phyloP scores from a whole-genome alignment of 2,113 vertebrate species.

The Aramus guarauna region DNA sequence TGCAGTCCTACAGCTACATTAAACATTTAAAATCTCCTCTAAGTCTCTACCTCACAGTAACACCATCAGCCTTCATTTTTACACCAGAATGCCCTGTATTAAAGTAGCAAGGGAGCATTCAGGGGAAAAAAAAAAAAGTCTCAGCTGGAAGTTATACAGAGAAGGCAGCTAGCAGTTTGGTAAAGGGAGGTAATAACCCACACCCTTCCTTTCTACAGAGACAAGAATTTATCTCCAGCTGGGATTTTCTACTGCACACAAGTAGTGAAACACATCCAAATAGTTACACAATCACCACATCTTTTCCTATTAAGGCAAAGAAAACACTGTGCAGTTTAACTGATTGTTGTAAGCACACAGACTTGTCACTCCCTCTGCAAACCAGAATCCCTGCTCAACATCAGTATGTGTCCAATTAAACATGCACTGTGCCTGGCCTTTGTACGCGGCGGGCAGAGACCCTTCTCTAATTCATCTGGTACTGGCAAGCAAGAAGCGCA shows the following conservation, averaged over 20 bases:
- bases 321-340: slow-evolving; percentile 48
- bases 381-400: slow-evolving; percentile 13
- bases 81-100: background rate
- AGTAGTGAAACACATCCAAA: slow-evolving; percentile 46
- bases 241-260: slow-evolving; percentile 20
- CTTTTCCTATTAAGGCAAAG: slow-evolving; percentile 67
- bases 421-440: background rate
- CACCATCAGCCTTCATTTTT: background rate
- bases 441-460: background rate
- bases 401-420: slow-evolving; percentile 17
- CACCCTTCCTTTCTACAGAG: slow-evolving; percentile 51
- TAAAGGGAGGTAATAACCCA: slow-evolving; percentile 33
- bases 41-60: background rate
- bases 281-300: slow-evolving; percentile 47
- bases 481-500: background rate
- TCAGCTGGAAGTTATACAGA: slow-evolving; percentile 21
- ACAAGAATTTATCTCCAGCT: slow-evolving; percentile 51
- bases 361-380: slow-evolving; percentile 10
- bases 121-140: background rate
- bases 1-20: background rate
- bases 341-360: slow-evolving; percentile 19
- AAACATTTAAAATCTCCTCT: background rate
- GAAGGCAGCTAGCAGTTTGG: slow-evolving; percentile 27
- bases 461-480: background rate
- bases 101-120: background rate